These are phyloP conservation scores for Helarctos malayanus DNA, from an alignment of 2,797 vertebrate species.

Conservation along the genomic window DNA sequence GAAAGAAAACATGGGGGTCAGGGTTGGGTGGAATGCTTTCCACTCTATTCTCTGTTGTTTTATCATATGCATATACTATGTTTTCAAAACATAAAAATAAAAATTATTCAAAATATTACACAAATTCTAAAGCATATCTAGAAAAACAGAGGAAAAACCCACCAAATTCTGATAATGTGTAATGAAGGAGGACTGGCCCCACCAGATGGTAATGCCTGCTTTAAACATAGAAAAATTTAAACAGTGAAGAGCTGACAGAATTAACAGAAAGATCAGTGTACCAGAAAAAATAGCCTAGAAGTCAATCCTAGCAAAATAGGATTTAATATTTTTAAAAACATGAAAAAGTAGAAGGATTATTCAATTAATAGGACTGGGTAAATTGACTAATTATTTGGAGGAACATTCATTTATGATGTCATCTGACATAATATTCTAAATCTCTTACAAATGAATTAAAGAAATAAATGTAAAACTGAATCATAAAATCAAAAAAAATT, in stretches of 20 bases:
- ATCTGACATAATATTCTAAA: neutral
- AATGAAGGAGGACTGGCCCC: neutral
- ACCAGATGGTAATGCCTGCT: neutral
- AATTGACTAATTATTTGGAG: slow-evolving; percentile 15
- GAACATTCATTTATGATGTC: neutral
- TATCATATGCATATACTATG: neutral
- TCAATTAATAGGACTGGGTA: neutral
- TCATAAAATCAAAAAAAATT: neutral
- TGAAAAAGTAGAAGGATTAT: slow-evolving; percentile 13
- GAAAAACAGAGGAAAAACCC: neutral
- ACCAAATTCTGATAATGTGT: neutral
- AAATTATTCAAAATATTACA: slow-evolving; percentile 49
- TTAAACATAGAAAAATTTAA: slow-evolving; percentile 12
- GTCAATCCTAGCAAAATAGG: slow-evolving; percentile 31
- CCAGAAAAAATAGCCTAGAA: neutral
- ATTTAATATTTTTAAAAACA: slow-evolving; percentile 13
- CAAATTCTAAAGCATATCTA: slow-evolving; percentile 4
- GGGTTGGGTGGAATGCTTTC: neutral
- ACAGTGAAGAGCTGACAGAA: neutral
- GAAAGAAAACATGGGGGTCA: neutral
- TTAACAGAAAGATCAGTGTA: neutral
- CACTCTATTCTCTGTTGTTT: neutral
- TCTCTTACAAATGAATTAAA: neutral
- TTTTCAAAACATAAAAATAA: slow-evolving; percentile 57
- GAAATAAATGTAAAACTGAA: slow-evolving; percentile 39